phyloP scores from a whole-genome alignment of 2,113 vertebrate species.

The Sapayoa aenigma region DNA sequence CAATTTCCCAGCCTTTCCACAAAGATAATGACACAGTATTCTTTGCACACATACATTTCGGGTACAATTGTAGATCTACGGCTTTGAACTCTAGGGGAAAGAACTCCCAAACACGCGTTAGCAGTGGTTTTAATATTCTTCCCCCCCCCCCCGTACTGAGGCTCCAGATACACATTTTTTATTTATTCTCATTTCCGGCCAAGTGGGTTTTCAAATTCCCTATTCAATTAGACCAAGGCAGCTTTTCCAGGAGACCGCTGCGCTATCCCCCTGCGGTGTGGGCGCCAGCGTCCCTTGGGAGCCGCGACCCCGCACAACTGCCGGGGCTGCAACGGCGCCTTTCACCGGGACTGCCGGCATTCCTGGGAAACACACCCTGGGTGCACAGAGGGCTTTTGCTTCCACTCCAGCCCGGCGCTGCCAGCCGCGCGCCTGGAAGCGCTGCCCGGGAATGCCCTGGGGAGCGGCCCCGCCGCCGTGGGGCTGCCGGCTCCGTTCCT shows the following conservation, averaged over 20 bases:
- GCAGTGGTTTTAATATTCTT: neutral
- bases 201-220: neutral
- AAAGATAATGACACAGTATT: neutral
- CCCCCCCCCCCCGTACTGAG: no score
- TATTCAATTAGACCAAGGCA: neutral
- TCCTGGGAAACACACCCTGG: neutral
- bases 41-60: fast-evolving
- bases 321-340: neutral
- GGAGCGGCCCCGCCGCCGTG: no score
- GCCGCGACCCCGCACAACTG: fast-evolving
- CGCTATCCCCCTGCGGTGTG: fast-evolving
- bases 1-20: neutral
- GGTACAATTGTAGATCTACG: neutral
- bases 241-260: neutral
- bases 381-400: neutral
- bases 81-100: neutral
- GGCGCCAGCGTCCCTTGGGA: fast-evolving
- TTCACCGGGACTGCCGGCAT: fast-evolving
- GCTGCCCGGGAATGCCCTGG: neutral
- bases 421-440: neutral
- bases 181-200: neutral
- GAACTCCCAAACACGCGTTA: neutral
- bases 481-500: neutral
- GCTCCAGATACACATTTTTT: neutral
- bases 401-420: neutral